These are phyloP conservation scores for Aphelocoma coerulescens DNA, from an alignment of 2,113 vertebrate genomes.

Conservation along the genomic window DNA sequence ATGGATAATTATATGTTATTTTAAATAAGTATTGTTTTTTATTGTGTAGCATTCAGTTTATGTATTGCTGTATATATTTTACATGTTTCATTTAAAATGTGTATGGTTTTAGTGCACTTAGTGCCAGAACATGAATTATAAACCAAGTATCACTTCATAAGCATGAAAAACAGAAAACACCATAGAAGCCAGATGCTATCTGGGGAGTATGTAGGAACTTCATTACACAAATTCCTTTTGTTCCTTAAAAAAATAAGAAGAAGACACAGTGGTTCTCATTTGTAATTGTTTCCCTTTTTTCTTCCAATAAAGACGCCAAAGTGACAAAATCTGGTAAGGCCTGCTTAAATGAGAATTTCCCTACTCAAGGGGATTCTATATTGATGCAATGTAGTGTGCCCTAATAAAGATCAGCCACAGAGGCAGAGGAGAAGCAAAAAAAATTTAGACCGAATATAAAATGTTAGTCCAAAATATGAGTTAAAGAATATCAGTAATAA, in stretches of 20 bases:
- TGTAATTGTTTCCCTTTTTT: neutral
- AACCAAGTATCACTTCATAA: constrained; percentile 19
- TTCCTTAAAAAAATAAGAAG: neutral
- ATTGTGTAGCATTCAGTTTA: neutral
- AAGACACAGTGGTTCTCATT: neutral
- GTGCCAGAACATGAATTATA: constrained; percentile 18
- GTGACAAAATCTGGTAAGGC: neutral
- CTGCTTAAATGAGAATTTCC: neutral
- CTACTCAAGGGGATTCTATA: neutral
- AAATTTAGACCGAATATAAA: fast-evolving
- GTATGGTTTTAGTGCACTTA: neutral
- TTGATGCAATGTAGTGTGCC: fast-evolving
- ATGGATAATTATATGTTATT: neutral
- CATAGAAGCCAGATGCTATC: neutral
- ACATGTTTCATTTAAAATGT: constrained; percentile 27
- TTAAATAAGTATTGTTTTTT: neutral
- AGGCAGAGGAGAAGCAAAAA: neutral
- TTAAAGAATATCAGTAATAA: neutral
- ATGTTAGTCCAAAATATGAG: neutral
- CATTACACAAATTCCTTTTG: neutral
- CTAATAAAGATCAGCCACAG: neutral
- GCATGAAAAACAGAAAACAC: neutral
- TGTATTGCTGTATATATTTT: neutral
- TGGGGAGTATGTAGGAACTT: neutral
- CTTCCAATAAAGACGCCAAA: neutral